Evolutionary conservation across 1,140 invertebrate genomes (phyloP), one percentile per base, ranked within the genome.

Genomic region (Periplaneta americana): DNA sequence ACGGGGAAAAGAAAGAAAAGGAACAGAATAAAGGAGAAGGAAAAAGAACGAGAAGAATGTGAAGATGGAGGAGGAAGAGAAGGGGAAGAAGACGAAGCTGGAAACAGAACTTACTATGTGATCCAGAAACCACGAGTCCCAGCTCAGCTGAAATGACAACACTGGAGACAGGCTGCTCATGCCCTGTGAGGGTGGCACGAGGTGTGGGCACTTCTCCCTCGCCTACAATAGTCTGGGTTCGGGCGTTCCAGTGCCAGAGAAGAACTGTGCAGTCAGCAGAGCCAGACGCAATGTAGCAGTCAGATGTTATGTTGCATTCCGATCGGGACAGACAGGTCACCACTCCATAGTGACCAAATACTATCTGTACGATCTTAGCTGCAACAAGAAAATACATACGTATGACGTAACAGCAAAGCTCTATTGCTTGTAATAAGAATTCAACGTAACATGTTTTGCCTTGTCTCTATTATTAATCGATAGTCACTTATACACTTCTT

Each of bases 291-390:
- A 99, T 95, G 88, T 99, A 99, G 88, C 98, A 99, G 89, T 99
- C 98, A 6, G 98, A 98, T 35, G 97, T 98, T 78, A 99, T 97
- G 88, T 98, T 99, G 88, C 98, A 99, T 88, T 99, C 98, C 15
- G 98, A 99, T 18, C 98, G 92, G 1, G 96, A 96, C 80, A 99
- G 90, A 89, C 98, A 99, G 2, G 98, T 99, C 75, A 99, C 98
- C 22, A 99, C 96, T 82, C 98, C 98, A 89, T 98, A 99, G 88
- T 99, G 99, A 0, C 98, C 98, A 89, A 98, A 99, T 31, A 99
- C 94, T 84, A 99, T 98, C 89, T 99, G 98, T 17, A 97, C 94
- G 86, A 99, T 98, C 92, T 98, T 98, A 10, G 97, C 98, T 96
- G 89, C 22, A 91, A 87, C 84, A 84, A 31, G 83, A 85, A 82